phyloP scores from a whole-genome alignment of 2,888 invertebrate genomes.

The Dasysyrphus tricinctus region DNA sequence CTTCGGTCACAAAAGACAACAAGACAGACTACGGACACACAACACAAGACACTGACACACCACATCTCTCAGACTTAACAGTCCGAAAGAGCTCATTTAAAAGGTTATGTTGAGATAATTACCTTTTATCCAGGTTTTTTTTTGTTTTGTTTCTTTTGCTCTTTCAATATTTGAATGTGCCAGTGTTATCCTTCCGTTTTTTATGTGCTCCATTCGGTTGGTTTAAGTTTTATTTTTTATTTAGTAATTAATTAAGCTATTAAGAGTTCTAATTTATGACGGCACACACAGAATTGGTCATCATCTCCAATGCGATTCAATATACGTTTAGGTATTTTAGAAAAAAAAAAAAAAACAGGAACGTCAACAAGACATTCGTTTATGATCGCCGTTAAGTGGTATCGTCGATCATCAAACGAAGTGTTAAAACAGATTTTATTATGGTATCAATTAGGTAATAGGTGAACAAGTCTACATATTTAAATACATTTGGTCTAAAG shows the following conservation, averaged over 20 bases:
- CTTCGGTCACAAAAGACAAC: slow-evolving; percentile 1
- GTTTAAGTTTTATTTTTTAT: slow-evolving; percentile 60
- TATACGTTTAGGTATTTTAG: neutral
- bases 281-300: slow-evolving; percentile 58
- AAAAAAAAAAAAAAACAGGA: slow-evolving; percentile 4
- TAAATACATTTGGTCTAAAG: neutral
- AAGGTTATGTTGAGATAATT: slow-evolving; percentile 74
- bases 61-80: slow-evolving; percentile 42
- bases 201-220: slow-evolving; percentile 52
- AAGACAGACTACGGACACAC: neutral
- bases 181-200: slow-evolving; percentile 34
- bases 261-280: slow-evolving; percentile 76
- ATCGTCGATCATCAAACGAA: slow-evolving; percentile 11
- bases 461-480: neutral
- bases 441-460: slow-evolving; percentile 43
- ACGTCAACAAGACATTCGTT: slow-evolving; percentile 47
- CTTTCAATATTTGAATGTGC: neutral
- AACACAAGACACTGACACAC: slow-evolving; percentile 12
- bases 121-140: slow-evolving; percentile 55
- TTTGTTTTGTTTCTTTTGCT: neutral
- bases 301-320: slow-evolving; percentile 13
- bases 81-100: slow-evolving; percentile 58
- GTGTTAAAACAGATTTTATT: slow-evolving; percentile 56
- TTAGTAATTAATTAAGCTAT: slow-evolving; percentile 77
- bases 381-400: slow-evolving; percentile 49